Base-by-base conservation (phyloP, 2,113 vertebrate species). In the Plecotus auritus region DNA sequence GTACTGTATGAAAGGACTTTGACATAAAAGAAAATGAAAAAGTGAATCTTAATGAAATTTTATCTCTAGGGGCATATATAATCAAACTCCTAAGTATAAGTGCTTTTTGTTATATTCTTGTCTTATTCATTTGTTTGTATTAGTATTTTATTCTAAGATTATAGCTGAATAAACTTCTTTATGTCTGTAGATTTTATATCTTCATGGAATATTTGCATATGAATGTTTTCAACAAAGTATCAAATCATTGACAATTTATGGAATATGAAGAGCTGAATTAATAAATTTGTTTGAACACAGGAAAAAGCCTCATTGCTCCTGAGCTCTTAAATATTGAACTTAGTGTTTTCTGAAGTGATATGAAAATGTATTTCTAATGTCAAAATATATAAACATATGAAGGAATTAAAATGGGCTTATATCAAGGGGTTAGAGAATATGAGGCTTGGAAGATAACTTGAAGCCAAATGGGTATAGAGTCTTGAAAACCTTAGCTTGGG, bases 141-240 rank as follows among this genome's bases (percentile, higher is more conserved):
- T 73, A 72, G 4, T 51, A 85, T 76, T 95, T 88, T 81, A 91
- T 82, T 92, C 35, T 86, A 77, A 92, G 66, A 89, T 35, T 67
- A 18, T 42, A 74, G 45, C 22, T 61, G 56, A 73, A 45, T 67
- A 85, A 91, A 72, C 3, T 69, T 85, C 37, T 85, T 88, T 30
- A 2, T 89, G n/a, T 54, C 30, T 85, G 10, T 67, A 80, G 32
- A 69, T 64, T 81, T 87, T 85, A 81, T 74, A 81, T 67, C 72
- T 85, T 74, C 59, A 30, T 72, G 16, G 54, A 90, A 54, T 92
- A 76, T 89, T 78, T 92, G 30, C 76, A 47, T 56, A 82, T 78
- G 94, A 77, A 92, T 92, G 32, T 83, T 88, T 95, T 92, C 78
- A 66, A 35, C 80, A 94, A 92, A 86, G 77, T 77, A 86, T 32